Conservation (phyloP, 2,113 vertebrate genomes). For the Scalopus aquaticus region DNA sequence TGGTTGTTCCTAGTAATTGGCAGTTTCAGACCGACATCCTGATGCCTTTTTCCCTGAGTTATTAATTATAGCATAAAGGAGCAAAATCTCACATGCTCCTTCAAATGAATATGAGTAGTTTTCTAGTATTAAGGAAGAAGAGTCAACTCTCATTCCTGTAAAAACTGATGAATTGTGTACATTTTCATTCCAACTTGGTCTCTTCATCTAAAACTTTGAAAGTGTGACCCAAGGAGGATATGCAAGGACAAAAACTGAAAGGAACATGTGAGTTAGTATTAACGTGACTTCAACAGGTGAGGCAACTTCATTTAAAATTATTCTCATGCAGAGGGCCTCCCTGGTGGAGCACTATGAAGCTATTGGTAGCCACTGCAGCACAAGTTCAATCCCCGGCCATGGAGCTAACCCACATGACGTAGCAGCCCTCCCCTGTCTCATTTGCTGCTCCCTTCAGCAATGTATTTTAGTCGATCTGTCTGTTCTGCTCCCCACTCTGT, state of each 20-base stretch:
- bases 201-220: neutral
- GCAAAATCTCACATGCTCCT: neutral
- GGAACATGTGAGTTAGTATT: neutral
- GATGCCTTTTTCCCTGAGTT: neutral
- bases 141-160: neutral
- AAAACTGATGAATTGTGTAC: neutral
- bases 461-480: too few relatives aligned
- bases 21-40: slow-evolving; percentile 6
- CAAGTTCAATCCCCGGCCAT: too few relatives aligned
- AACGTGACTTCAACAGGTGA: neutral
- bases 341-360: too few relatives aligned
- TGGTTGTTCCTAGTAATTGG: slow-evolving; percentile 31
- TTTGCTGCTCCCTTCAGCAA: too few relatives aligned
- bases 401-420: too few relatives aligned
- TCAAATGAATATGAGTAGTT: neutral
- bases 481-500: too few relatives aligned
- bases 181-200: neutral
- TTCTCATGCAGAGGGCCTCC: neutral
- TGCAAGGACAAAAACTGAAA: neutral
- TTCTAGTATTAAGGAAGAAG: neutral
- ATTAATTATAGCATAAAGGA: slow-evolving; percentile 53
- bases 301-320: neutral
- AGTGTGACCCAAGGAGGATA: neutral
- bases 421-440: too few relatives aligned
- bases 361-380: too few relatives aligned